Evolutionary conservation across 2,113 vertebrate genomes (phyloP).

Genomic region (Pseudorasbora parva): DNA sequence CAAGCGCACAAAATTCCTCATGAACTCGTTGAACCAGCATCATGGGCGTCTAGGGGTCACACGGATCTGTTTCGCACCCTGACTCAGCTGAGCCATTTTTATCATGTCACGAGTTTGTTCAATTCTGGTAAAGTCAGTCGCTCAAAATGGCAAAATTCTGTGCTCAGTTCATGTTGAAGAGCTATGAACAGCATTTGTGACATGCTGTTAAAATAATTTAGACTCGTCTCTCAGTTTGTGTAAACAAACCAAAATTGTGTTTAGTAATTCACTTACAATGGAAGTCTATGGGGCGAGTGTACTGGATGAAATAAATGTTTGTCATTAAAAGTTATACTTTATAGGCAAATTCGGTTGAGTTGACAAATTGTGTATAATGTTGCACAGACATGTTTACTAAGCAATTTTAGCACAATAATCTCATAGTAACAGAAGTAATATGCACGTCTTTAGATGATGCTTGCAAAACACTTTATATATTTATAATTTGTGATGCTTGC

Average conservation of each 20-base stretch:
- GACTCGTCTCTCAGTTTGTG: too few relatives aligned
- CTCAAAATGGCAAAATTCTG: background rate
- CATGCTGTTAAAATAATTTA: too few relatives aligned
- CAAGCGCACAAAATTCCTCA: conserved; percentile 26
- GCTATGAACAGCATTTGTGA: background rate
- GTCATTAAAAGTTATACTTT: background rate
- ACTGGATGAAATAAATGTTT: too few relatives aligned
- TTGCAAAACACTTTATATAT: background rate
- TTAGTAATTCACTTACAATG: background rate
- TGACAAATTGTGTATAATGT: background rate
- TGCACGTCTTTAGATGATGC: background rate
- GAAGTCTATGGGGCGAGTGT: background rate
- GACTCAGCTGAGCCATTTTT: background rate
- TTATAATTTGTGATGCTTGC: background rate
- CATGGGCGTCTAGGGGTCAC: conserved; percentile 6
- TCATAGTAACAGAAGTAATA: background rate
- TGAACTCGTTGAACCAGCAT: conserved; percentile 18
- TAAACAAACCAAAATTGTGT: background rate
- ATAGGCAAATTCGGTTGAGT: background rate
- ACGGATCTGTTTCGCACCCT: background rate
- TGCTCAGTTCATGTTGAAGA: background rate
- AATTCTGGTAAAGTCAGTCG: background rate
- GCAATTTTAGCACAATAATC: background rate
- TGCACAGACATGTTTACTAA: background rate
- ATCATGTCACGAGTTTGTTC: conserved; percentile 15